Percentiles rank a stretch among this genome's conserved stretches.
Conservation (phyloP, 1,140 invertebrate genomes). For the Drosophila chauvacae region DNA sequence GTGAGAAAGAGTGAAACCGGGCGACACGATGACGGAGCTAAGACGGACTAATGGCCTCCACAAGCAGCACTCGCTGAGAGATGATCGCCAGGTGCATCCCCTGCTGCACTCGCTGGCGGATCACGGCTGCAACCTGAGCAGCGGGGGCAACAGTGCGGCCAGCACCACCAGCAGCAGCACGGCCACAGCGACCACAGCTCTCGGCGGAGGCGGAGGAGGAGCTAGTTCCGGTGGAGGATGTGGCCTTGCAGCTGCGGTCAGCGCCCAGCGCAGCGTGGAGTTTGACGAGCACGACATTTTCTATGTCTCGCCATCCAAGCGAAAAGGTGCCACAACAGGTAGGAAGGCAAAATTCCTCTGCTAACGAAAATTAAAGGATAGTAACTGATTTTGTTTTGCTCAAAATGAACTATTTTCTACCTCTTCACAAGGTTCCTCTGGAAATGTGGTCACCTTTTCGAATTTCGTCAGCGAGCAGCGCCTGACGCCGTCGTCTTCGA, state of each 20-base stretch:
- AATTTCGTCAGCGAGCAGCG: slow-evolving; percentile 76
- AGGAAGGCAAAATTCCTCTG: too few relatives aligned
- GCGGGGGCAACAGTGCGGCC: slow-evolving; percentile 72
- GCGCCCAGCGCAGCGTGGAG: slow-evolving; percentile 53
- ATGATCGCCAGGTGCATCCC: slow-evolving; percentile 49
- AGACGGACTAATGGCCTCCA: slow-evolving; percentile 63
- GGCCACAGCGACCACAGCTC: slow-evolving; percentile 68
- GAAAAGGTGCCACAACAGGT: slow-evolving; percentile 60
- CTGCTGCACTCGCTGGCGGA: slow-evolving; percentile 65
- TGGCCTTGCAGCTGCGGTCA: slow-evolving; percentile 4
- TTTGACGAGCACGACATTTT: slow-evolving; percentile 82
- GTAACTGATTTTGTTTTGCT: neutral
- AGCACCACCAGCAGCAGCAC: slow-evolving; percentile 77
- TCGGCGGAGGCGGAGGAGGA: slow-evolving; percentile 21
- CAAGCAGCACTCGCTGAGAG: slow-evolving; percentile 65
- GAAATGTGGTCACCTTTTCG: slow-evolving; percentile 76
- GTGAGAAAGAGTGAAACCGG: slow-evolving; percentile 12
- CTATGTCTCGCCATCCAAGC: slow-evolving; percentile 79
- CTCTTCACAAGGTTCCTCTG: slow-evolving; percentile 18
- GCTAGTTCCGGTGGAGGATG: slow-evolving; percentile 6
- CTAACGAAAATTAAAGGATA: neutral
- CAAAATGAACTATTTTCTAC: neutral
- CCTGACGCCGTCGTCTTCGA: slow-evolving; percentile 45
- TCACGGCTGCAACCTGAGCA: slow-evolving; percentile 71
- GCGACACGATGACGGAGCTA: slow-evolving; percentile 62